A percentile compares a stretch with the other conserved stretches of the same genome.
Conservation (phyloP, 1,140 invertebrate genomes). For the Patella vulgata region DNA sequence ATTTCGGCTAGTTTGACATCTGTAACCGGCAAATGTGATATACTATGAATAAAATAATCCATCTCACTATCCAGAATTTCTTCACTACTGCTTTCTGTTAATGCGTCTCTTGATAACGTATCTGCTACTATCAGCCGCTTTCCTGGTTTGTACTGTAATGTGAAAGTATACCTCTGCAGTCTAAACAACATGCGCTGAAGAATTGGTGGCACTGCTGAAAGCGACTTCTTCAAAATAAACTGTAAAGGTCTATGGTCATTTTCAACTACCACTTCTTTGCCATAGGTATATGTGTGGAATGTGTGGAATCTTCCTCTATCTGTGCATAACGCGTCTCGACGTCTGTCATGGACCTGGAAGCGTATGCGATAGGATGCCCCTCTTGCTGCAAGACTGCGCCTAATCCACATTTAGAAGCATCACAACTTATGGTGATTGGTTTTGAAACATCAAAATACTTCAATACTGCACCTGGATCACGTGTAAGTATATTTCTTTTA, state of each 20-base stretch:
- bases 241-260: slow-evolving; percentile 41
- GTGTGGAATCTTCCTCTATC: slow-evolving; percentile 69
- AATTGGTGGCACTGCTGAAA: slow-evolving; percentile 23
- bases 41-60: no score
- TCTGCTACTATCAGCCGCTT: slow-evolving; percentile 35
- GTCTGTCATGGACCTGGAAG: slow-evolving; percentile 31
- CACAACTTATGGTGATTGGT: slow-evolving; percentile 14
- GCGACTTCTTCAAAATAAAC: slow-evolving; percentile 30
- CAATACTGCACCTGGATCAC: no score
- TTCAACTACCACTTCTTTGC: no score
- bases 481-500: no score
- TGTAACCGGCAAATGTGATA: no score
- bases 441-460: slow-evolving; percentile 19
- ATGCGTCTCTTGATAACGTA: slow-evolving; percentile 22
- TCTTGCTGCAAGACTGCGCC: slow-evolving; percentile 64
- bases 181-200: slow-evolving; percentile 39
- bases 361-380: slow-evolving; percentile 28
- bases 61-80: no score
- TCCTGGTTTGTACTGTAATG: slow-evolving; percentile 30
- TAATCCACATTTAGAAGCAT: slow-evolving; percentile 51
- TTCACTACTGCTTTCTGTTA: no score
- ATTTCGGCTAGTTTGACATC: no score
- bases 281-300: slow-evolving; percentile 69
- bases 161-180: slow-evolving; percentile 42
- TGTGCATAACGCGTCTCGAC: slow-evolving; percentile 65